Evolutionary conservation across 2,113 vertebrate genomes (phyloP).

Genomic region (Marmota flaviventris): DNA sequence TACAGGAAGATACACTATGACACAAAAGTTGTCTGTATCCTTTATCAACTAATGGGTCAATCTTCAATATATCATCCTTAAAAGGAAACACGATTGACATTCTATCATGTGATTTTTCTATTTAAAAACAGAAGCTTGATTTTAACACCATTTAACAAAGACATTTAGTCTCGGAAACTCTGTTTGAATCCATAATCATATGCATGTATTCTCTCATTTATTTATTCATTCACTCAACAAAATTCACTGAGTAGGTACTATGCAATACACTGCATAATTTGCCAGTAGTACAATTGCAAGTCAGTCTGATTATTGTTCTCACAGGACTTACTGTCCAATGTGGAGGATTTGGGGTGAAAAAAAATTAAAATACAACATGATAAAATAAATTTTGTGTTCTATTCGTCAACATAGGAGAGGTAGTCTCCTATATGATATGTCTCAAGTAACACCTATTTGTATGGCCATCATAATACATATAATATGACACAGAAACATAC

Average conservation of each 20-base stretch:
- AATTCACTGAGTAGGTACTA: not conserved
- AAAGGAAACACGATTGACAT: not conserved
- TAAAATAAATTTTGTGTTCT: not conserved
- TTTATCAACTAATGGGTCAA: not conserved
- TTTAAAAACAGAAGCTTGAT: not conserved
- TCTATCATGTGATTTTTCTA: not conserved
- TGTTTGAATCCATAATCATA: not conserved
- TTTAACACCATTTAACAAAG: constrained; percentile 27
- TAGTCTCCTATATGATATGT: not conserved
- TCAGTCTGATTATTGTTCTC: not conserved
- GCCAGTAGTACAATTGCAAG: not conserved
- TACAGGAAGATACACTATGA: not conserved
- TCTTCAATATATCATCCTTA: not conserved
- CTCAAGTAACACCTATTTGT: not conserved
- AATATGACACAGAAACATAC: not conserved
- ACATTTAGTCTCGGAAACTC: not conserved
- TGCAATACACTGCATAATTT: not conserved
- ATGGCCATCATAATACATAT: not conserved
- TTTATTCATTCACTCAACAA: not conserved
- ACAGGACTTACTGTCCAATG: not conserved
- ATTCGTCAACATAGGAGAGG: not conserved
- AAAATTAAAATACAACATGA: not conserved
- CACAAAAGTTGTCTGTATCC: not conserved
- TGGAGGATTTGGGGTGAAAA: not conserved
- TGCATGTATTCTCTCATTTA: not conserved